A percentile compares a stretch with the other conserved stretches of the same genome.
These are phyloP conservation scores for Orthosia cruda DNA, from an alignment of 2,888 invertebrate species.

Conservation along the genomic window DNA sequence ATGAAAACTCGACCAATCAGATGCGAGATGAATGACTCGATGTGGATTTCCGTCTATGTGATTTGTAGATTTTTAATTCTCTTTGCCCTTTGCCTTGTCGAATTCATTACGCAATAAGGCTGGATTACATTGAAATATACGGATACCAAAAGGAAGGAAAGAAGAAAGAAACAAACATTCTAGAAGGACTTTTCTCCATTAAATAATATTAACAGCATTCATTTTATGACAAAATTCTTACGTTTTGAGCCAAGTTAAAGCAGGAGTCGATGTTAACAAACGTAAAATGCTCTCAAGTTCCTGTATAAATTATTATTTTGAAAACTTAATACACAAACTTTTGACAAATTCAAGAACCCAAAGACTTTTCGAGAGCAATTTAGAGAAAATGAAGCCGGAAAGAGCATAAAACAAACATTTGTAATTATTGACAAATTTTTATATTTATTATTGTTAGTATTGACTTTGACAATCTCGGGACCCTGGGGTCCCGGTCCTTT, in stretches of 20 bases:
- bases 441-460: no score
- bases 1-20: no score
- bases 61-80: no score
- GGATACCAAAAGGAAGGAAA: neutral
- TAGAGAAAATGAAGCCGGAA: neutral
- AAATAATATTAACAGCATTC: neutral
- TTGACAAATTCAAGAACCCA: constrained; percentile 8
- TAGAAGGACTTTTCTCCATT: neutral
- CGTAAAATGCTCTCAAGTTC: neutral
- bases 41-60: no score
- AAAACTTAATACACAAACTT: neutral
- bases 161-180: neutral
- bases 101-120: no score
- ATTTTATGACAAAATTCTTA: neutral
- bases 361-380: neutral
- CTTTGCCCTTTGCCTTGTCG: no score
- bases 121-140: neutral
- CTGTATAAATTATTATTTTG: constrained; percentile 4
- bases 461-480: no score
- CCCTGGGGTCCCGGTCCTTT: no score
- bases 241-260: neutral
- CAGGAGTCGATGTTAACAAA: neutral
- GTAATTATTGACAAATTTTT: neutral
- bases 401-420: neutral
- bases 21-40: no score